Evolutionary conservation across 2,888 invertebrate species (phyloP).

Genomic region (Yponomeuta cagnagella): DNA sequence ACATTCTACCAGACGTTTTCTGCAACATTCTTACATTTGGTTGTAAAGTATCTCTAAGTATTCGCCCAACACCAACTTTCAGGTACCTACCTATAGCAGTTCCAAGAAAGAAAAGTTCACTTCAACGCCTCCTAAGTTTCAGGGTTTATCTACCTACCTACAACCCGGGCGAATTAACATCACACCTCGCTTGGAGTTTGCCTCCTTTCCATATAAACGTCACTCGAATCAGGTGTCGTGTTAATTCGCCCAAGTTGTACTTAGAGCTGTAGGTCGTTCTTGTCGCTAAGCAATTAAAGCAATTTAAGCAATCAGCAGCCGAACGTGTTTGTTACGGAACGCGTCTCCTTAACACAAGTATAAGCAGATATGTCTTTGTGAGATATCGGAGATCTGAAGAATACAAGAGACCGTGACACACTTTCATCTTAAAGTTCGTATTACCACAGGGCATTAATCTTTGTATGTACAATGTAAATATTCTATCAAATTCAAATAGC

Average conservation of each 20-base stretch:
- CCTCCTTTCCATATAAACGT: no score
- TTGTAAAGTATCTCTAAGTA: no score
- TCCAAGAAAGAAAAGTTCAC: no score
- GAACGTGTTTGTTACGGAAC: constrained; percentile 29
- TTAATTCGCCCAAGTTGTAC: background rate
- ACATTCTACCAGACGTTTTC: no score
- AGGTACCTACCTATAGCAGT: no score
- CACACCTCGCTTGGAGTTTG: no score
- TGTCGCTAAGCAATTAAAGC: background rate
- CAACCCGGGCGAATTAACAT: no score
- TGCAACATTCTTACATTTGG: no score
- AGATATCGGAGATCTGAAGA: constrained; percentile 50
- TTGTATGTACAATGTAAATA: background rate
- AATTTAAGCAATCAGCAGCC: constrained; percentile 19
- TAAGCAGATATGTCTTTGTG: constrained; percentile 28
- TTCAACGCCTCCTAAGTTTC: no score
- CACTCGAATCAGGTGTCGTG: no score
- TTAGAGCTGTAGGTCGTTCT: background rate
- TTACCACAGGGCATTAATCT: constrained; percentile 12
- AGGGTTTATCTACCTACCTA: no score
- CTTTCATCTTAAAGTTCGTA: constrained; percentile 32
- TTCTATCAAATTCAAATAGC: background rate
- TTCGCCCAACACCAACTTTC: no score
- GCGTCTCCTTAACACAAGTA: constrained; percentile 37
- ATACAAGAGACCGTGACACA: constrained; percentile 57